Evolutionary conservation across 2,888 invertebrate genomes (phyloP), one percentile per base, ranked within the genome.

Genomic region (Archips xylosteana): DNA sequence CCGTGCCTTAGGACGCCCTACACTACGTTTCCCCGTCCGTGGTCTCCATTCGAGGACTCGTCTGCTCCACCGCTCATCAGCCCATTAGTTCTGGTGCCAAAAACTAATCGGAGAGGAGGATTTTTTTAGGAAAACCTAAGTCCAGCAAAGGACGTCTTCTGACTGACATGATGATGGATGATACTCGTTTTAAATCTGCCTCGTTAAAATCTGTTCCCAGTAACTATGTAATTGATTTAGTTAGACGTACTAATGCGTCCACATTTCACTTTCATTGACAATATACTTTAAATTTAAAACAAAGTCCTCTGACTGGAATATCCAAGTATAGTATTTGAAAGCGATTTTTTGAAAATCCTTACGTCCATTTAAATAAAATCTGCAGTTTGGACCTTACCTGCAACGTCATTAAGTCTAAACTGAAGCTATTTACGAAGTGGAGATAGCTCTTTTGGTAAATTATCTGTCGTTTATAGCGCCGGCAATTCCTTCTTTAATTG

Each of bases 401-500:
- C 9, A 57, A 32, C 4, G 32, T 12, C 32, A 4, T 57, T 57
- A 32, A 57, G 57, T 57, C 32, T 12, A 57, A 57, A 57, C 12
- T 23, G 32, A 8, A 23, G 10, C 23, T 57, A 57, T 57, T 57
- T 57, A 57, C 54, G 32, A 12, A 57, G 10, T 57, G 32, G 32
- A 57, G 32, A 57, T 32, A 57, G 57, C 32, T 57, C 57, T 57
- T 57, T 57, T 12, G 32, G 32, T 23, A 32, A 57, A 32, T 32
- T 10, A 32, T 3, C 12, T 3, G 57, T 23, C 57, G 57, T 57
- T 32, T 57, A 54, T 54, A 54, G 54, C 54, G 54, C 1, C 54
- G 54, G 57, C 57, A 57, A 57, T 57, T 57, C 57, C 57, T 57
- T 57, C 57, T 57, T 57, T 57, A 57, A 57, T 57, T 57, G 57